phyloP scores from a whole-genome alignment of 2,797 vertebrate species.

The Glyptemys insculpta region DNA sequence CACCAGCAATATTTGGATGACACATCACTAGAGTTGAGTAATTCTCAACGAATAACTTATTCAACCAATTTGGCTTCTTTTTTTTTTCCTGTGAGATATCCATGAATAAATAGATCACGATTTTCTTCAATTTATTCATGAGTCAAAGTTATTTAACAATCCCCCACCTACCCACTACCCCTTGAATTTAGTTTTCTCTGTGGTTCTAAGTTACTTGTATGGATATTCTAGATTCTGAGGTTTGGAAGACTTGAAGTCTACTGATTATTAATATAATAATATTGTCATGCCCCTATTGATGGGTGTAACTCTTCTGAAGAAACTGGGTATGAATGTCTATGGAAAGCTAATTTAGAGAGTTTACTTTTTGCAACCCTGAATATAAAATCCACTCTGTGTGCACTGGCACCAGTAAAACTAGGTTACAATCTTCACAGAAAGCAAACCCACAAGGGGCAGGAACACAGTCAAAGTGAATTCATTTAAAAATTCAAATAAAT shows the following conservation, averaged over 20 bases:
- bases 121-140: neutral
- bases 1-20: neutral
- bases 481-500: constrained; percentile 64
- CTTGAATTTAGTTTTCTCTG: neutral
- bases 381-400: constrained; percentile 47
- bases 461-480: constrained; percentile 55
- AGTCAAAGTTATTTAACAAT: constrained; percentile 34
- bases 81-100: neutral
- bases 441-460: constrained; percentile 48
- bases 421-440: constrained; percentile 48
- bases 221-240: neutral
- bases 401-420: neutral
- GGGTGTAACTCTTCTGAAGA: neutral
- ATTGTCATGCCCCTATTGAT: constrained; percentile 41
- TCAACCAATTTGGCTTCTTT: constrained; percentile 33
- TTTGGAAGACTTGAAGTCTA: neutral
- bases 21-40: neutral
- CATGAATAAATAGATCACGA: constrained; percentile 24
- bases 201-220: neutral
- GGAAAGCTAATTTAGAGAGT: constrained; percentile 60
- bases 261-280: neutral
- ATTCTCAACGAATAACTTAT: constrained; percentile 50
- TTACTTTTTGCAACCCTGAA: constrained; percentile 52
- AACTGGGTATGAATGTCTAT: constrained; percentile 10
- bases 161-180: neutral